Evolutionary conservation across 1,140 invertebrate species (phyloP).

Genomic region (Dolichoris vasculosae): DNA sequence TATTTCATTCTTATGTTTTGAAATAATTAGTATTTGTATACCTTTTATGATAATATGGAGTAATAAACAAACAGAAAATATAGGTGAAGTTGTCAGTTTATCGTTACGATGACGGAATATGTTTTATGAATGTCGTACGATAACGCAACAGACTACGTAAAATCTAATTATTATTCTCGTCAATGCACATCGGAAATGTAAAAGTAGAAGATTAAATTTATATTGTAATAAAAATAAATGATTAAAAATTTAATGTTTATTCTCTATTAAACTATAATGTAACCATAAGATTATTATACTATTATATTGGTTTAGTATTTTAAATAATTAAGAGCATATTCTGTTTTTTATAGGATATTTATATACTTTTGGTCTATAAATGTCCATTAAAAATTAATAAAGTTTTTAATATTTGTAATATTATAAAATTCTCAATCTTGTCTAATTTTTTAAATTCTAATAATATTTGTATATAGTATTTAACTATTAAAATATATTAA

Average conservation of each 20-base stretch:
- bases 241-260: neutral
- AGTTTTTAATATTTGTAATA: too few species aligned
- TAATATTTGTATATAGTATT: too few species aligned
- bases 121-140: slow-evolving; percentile 26
- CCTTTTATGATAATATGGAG: slow-evolving; percentile 5
- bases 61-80: slow-evolving; percentile 39
- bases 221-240: neutral
- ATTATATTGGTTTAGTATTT: neutral
- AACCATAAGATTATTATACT: neutral
- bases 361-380: neutral
- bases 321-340: too few species aligned
- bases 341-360: too few species aligned
- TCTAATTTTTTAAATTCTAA: too few species aligned
- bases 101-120: neutral
- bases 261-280: slow-evolving; percentile 5
- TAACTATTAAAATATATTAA: too few species aligned
- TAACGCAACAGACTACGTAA: neutral
- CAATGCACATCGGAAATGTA: neutral
- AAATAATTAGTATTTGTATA: slow-evolving; percentile 18
- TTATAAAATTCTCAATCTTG: too few species aligned
- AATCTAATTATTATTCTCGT: slow-evolving; percentile 14
- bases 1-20: slow-evolving; percentile 22
- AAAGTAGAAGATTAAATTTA: slow-evolving; percentile 24
- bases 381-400: neutral
- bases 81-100: slow-evolving; percentile 39